A percentile compares a stretch with the other conserved stretches of the same genome.
These are phyloP conservation scores for Erethizon dorsatum DNA, from an alignment of 2,797 vertebrate species.

Conservation along the genomic window DNA sequence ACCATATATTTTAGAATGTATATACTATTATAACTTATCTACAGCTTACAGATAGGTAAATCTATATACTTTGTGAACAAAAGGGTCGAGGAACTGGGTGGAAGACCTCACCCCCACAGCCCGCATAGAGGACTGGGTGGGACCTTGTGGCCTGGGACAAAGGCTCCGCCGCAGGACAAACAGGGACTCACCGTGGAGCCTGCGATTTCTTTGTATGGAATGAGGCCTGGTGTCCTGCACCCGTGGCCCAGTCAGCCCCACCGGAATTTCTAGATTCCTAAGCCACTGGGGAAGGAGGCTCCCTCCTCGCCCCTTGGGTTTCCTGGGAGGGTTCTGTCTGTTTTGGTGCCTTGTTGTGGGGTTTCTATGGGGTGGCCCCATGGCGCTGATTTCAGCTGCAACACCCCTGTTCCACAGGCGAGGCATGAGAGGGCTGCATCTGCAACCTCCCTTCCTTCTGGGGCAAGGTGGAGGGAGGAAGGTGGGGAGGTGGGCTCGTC, in stretches of 20 bases:
- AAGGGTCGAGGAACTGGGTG: too few species aligned
- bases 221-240: background rate
- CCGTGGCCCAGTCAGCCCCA: conserved; percentile 45
- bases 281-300: conserved; percentile 59
- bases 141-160: background rate
- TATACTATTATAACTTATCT: background rate
- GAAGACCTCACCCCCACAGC: background rate
- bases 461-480: background rate
- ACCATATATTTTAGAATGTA: background rate
- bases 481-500: background rate
- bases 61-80: background rate
- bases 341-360: conserved; percentile 81
- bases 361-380: conserved; percentile 81
- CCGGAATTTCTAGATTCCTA: conserved; percentile 85
- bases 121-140: accelerated
- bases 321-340: conserved; percentile 80
- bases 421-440: background rate
- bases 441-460: background rate
- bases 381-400: conserved; percentile 41
- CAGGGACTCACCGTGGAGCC: background rate
- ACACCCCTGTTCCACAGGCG: conserved; percentile 5
- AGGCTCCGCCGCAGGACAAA: background rate
- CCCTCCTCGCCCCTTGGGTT: conserved; percentile 37
- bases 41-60: background rate
- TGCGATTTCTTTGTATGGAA: conserved; percentile 63